Evolutionary conservation across 2,888 invertebrate genomes (phyloP), one percentile per base, ranked within the genome.

Genomic region (Sialis lutaria): DNA sequence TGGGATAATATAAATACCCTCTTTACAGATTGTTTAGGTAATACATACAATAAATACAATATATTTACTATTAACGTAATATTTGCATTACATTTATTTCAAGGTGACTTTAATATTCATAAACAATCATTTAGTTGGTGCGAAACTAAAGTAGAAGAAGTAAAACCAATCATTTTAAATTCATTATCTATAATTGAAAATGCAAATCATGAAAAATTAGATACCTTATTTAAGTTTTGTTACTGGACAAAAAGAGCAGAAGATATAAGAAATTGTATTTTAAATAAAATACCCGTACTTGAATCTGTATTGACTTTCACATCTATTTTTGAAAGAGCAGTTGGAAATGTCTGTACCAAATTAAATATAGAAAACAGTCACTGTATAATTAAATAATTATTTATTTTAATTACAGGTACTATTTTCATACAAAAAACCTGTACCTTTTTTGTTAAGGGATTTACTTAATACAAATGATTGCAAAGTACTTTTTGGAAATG

Each of bases 371-470:
- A 22, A 22, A 22, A 22, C 4, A 2, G 4, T 22, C 22, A 22
- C 22, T 22, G 22, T 22, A n/a, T n/a, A 22, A 22, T 22, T 22
- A 22, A 22, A 22, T 2, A 22, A 22, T 2, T 22, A 22, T 22
- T 22, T 22, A 22, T 22, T 22, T 22, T 44, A 40, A n/a, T 54
- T 51, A 10, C 45, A 55, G 55, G 41, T 54, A 8, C 51, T 48
- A 31, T 44, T 51, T 7, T 35, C 51, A 10, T 48, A 48, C 47
- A 51, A 51, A 6, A 50, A 50, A 40, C 52, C 50, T 40, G 53
- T 57, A 48, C 71, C 71, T 33, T 67, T 68, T 52, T 58, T 71
- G 48, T 53, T 71, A 37, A 63, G 65, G 51, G 70, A 70, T 55
- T 55, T 72, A 10, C 55, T 72, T 6, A 55, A 57, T 9, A 63